Evolutionary conservation across 1,140 invertebrate species (phyloP), one percentile per base, ranked within the genome.

Genomic region (Habropoda laboriosa): DNA sequence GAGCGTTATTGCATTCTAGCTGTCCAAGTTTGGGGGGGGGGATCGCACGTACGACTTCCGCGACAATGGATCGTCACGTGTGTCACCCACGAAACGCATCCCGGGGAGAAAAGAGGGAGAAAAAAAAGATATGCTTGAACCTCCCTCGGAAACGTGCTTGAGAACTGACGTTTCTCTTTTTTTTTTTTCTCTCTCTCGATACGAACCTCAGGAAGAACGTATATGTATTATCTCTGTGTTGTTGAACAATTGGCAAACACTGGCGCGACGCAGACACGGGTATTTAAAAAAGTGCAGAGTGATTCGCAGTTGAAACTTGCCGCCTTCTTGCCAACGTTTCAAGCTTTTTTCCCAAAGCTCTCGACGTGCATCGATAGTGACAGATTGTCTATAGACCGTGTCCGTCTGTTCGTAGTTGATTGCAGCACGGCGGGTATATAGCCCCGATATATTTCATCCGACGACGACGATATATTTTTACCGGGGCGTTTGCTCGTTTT

Each of bases 1-100:
- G 74, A 72, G n/a, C 83, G 63, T 85, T 85, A 85, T 85, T 85
- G 64, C 83, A 74, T 78, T 81, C 68, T 32, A 75, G 53, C 61
- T 73, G 80, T 68, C 47, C 80, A n/a, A n/a, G n/a, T n/a, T n/a
- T n/a, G n/a, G n/a, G n/a, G 53, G 35, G 27, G 71, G 66, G 83
- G 30, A 85, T 84, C 61, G 82, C 32, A 8, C 38, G 38, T 58
- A n/a, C 82, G 83, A 76, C 82, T 80, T 71, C 47, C 77, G 47
- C 60, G 66, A 83, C 66, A 72, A 84, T 84, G 64, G 66, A 67
- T 80, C 77, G 55, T 76, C 77, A 49, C 42, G 53, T 80, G n/a
- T n/a, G n/a, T 66, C 55, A 42, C 38, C 30, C 40, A 55, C 76
- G 49, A 42, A 51, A 63, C 63, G n/a, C n/a, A 32, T 38, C 27